Conservation (phyloP, 2,888 invertebrate genomes). For the Mesorhabditis belari region DNA sequence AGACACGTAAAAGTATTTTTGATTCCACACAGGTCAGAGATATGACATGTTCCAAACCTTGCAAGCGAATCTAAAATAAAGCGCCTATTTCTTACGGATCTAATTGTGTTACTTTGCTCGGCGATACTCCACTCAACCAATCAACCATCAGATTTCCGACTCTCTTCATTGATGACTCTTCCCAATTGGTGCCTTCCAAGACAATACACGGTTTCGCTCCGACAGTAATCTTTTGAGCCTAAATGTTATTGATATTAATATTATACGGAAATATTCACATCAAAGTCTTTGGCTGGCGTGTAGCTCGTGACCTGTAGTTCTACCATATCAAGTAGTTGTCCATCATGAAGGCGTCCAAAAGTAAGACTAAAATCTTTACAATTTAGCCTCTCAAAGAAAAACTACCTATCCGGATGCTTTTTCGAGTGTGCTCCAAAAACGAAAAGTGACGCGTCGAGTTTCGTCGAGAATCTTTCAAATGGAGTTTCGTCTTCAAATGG, state of each 20-base stretch:
- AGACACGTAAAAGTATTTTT: conserved; percentile 70
- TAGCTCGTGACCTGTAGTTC: conserved; percentile 84
- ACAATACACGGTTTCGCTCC: conserved; percentile 84
- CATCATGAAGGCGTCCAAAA: conserved; percentile 74
- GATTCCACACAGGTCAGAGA: conserved; percentile 75
- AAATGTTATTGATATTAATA: conserved; percentile 5
- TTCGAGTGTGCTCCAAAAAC: conserved; percentile 84
- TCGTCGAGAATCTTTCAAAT: conserved; percentile 67
- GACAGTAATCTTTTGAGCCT: conserved; percentile 67
- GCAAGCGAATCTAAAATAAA: conserved; percentile 65
- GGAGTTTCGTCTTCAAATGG: conserved; percentile 85
- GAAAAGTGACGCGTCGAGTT: conserved; percentile 82
- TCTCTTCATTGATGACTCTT: conserved; percentile 70
- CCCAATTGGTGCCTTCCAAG: conserved; percentile 86
- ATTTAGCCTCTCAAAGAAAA: not conserved
- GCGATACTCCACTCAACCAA: conserved; percentile 79
- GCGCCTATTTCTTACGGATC: not conserved
- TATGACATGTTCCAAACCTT: conserved; percentile 86
- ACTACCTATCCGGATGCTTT: conserved; percentile 59
- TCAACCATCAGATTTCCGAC: conserved; percentile 80
- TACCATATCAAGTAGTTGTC: conserved; percentile 85
- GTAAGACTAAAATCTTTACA: conserved; percentile 17
- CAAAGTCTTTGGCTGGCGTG: conserved; percentile 59
- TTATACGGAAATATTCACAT: conserved; percentile 15
- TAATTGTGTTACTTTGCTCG: conserved; percentile 60